Percentiles rank a stretch among this genome's conserved stretches.
Conservation (phyloP, 2,888 invertebrate genomes). For the Nymphalis polychloros region DNA sequence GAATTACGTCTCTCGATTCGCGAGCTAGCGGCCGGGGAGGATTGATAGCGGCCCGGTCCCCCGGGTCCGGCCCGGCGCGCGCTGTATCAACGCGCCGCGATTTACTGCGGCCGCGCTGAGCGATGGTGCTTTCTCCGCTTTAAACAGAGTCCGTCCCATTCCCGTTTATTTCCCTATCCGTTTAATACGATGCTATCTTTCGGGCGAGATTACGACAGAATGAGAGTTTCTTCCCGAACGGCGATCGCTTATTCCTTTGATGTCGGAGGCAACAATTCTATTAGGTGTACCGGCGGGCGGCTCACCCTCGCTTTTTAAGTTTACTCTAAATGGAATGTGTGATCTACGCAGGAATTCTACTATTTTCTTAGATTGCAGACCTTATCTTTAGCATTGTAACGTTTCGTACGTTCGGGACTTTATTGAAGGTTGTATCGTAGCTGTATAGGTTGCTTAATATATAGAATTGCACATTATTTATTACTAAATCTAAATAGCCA, state of each 20-base stretch:
- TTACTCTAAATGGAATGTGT: conserved; percentile 38
- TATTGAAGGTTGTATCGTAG: too few relatives aligned
- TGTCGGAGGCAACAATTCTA: conserved; percentile 43
- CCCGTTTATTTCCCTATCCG: conserved; percentile 63
- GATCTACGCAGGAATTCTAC: conserved; percentile 26
- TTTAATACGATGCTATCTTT: conserved; percentile 73
- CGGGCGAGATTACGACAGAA: conserved; percentile 55
- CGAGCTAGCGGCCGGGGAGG: conserved; percentile 73
- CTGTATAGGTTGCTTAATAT: too few relatives aligned
- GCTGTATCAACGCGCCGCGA: conserved; percentile 56
- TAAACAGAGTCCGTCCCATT: conserved; percentile 46
- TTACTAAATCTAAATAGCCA: too few relatives aligned
- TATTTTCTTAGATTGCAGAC: conserved; percentile 20
- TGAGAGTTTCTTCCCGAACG: conserved; percentile 43
- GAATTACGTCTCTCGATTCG: conserved; percentile 79
- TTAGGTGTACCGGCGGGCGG: conserved; percentile 32
- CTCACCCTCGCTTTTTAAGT: conserved; percentile 34
- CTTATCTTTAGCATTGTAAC: neutral
- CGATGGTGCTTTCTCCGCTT: conserved; percentile 41
- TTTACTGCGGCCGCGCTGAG: conserved; percentile 60
- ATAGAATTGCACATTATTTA: too few relatives aligned
- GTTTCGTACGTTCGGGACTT: too few relatives aligned
- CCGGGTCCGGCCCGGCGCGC: conserved; percentile 46
- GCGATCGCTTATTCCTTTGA: conserved; percentile 48
- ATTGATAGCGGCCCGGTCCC: conserved; percentile 67